phyloP scores from a whole-genome alignment of 2,797 vertebrate genomes.

The Orestias chungarensis region DNA sequence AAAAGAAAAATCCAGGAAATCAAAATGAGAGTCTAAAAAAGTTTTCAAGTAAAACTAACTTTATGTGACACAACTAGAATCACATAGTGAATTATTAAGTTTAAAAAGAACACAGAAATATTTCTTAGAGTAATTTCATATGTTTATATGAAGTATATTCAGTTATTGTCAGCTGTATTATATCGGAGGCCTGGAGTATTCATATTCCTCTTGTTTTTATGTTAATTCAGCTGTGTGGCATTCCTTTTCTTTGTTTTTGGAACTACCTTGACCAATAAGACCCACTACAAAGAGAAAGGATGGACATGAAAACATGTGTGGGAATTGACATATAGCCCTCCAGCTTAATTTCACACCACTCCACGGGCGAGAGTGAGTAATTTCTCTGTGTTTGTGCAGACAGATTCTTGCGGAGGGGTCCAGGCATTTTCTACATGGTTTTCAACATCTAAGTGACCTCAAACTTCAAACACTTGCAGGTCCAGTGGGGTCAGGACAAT shows the following conservation, averaged over 20 bases:
- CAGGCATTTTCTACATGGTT: constrained; percentile 67
- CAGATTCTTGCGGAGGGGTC: constrained; percentile 60
- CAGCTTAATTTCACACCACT: constrained; percentile 71
- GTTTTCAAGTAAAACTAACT: neutral
- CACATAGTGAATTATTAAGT: neutral
- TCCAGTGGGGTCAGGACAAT: neutral
- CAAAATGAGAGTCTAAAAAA: neutral
- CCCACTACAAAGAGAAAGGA: constrained; percentile 66
- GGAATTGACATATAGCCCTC: constrained; percentile 68
- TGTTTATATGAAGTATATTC: constrained; percentile 44
- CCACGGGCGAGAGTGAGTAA: constrained; percentile 36
- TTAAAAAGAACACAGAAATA: neutral
- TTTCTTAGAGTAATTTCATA: neutral
- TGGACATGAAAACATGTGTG: constrained; percentile 60
- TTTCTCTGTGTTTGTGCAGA: constrained; percentile 64
- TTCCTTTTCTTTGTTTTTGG: constrained; percentile 66
- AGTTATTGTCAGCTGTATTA: constrained; percentile 42
- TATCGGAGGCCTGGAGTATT: constrained; percentile 32
- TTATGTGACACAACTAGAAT: neutral
- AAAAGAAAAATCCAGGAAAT: neutral
- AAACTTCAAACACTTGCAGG: constrained; percentile 5
- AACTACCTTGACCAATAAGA: constrained; percentile 57
- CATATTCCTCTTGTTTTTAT: constrained; percentile 64
- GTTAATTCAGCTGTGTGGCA: constrained; percentile 41
- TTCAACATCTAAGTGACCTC: constrained; percentile 33